phyloP scores from a whole-genome alignment of 2,888 invertebrate species.

The Theretra japonica region DNA sequence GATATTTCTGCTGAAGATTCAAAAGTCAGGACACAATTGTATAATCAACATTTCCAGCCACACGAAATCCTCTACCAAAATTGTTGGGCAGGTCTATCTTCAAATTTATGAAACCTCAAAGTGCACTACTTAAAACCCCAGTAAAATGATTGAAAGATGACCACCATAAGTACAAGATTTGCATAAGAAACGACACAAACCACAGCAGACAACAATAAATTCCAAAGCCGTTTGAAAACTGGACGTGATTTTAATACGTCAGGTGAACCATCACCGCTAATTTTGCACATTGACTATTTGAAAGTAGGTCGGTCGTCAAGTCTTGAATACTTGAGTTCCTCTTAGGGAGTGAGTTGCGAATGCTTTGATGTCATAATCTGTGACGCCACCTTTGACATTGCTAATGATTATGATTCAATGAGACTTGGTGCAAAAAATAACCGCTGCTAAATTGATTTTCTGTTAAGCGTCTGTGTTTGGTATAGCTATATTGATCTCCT shows the following conservation, averaged over 20 bases:
- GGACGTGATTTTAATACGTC: slow-evolving; percentile 34
- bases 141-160: not conserved
- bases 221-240: not conserved
- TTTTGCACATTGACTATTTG: slow-evolving; percentile 40
- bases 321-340: not conserved
- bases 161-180: not conserved
- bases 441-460: not conserved
- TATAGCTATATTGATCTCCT: too few relatives aligned
- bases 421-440: not conserved
- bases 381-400: slow-evolving; percentile 14
- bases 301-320: slow-evolving; percentile 41
- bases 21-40: too few relatives aligned
- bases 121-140: too few relatives aligned
- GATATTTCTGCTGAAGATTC: too few relatives aligned
- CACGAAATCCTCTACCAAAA: too few relatives aligned
- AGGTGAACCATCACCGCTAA: slow-evolving; percentile 37
- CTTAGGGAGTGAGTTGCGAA: slow-evolving; percentile 26
- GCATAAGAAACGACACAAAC: not conserved
- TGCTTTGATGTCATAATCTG: not conserved
- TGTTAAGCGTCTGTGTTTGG: not conserved
- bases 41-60: too few relatives aligned
- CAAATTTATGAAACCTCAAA: too few relatives aligned
- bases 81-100: too few relatives aligned
- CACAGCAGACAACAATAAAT: not conserved
- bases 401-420: not conserved